These are phyloP conservation scores for Drosophila aff. DNA, from an alignment of 1,140 invertebrate genomes.

Conservation along the genomic window DNA sequence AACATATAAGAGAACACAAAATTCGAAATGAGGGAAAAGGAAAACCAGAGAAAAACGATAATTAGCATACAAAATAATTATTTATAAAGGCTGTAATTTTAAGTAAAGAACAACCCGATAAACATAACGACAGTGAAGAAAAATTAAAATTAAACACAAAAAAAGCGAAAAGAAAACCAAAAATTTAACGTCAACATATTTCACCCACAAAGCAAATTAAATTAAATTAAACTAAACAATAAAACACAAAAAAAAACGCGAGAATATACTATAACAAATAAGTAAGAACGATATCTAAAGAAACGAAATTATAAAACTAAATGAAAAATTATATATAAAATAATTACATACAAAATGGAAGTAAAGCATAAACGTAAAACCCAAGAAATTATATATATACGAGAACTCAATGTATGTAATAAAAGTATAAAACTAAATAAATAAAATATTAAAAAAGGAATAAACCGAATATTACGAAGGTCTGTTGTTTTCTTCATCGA, in stretches of 20 bases:
- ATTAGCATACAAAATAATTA: slow-evolving; percentile 74
- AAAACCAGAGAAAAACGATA: slow-evolving; percentile 14
- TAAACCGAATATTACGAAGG: slow-evolving; percentile 46
- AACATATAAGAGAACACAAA: slow-evolving; percentile 56
- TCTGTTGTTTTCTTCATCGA: neutral
- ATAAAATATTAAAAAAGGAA: slow-evolving; percentile 73
- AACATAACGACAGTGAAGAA: slow-evolving; percentile 50
- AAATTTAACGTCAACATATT: slow-evolving; percentile 73
- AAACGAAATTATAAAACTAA: slow-evolving; percentile 74
- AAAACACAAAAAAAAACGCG: slow-evolving; percentile 33
- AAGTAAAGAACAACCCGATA: slow-evolving; percentile 72
- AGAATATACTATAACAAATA: slow-evolving; percentile 72
- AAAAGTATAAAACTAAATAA: slow-evolving; percentile 83
- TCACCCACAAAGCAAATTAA: slow-evolving; percentile 76
- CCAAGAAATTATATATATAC: slow-evolving; percentile 69
- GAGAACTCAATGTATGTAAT: slow-evolving; percentile 83
- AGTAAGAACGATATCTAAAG: slow-evolving; percentile 80
- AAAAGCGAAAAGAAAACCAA: slow-evolving; percentile 43
- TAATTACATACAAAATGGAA: slow-evolving; percentile 56
- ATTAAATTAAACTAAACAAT: slow-evolving; percentile 60
- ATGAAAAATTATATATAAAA: slow-evolving; percentile 58
- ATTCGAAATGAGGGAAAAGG: slow-evolving; percentile 23
- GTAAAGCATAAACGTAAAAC: slow-evolving; percentile 49
- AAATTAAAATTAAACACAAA: slow-evolving; percentile 36
- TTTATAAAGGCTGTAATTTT: slow-evolving; percentile 85